Percentiles rank a stretch among this genome's conserved stretches.
Conservation (phyloP, 1,140 invertebrate genomes). For the Aleiodes sp. region DNA sequence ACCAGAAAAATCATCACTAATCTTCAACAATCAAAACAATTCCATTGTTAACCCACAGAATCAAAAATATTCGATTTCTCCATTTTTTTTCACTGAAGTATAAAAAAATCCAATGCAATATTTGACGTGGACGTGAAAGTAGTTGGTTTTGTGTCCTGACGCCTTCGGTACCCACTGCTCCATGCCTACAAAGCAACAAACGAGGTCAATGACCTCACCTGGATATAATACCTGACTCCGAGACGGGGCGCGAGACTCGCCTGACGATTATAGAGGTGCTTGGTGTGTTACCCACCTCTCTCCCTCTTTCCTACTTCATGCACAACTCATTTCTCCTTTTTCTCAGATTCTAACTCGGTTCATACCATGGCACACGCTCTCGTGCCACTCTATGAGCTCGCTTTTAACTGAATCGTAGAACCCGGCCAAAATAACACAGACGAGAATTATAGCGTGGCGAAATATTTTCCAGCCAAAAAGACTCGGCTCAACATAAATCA, state of each 20-base stretch:
- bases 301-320: background rate
- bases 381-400: background rate
- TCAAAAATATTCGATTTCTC: no score
- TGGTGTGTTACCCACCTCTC: constrained; percentile 3
- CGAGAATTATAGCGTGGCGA: no score
- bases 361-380: background rate
- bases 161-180: constrained; percentile 18
- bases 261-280: constrained; percentile 25
- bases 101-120: constrained; percentile 40
- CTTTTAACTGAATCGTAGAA: background rate
- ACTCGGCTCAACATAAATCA: no score
- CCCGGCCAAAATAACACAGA: background rate
- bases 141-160: constrained; percentile 30
- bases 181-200: constrained; percentile 16
- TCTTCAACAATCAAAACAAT: no score
- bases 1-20: no score
- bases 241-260: constrained; percentile 15
- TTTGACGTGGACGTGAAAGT: constrained; percentile 47
- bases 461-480: no score
- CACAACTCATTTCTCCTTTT: no score
- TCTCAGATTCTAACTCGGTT: background rate
- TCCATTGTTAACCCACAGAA: no score
- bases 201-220: constrained; percentile 49
- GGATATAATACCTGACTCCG: constrained; percentile 44
- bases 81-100: no score